These are phyloP conservation scores for Anhinga anhinga DNA, from an alignment of 2,113 vertebrate species.

Conservation along the genomic window DNA sequence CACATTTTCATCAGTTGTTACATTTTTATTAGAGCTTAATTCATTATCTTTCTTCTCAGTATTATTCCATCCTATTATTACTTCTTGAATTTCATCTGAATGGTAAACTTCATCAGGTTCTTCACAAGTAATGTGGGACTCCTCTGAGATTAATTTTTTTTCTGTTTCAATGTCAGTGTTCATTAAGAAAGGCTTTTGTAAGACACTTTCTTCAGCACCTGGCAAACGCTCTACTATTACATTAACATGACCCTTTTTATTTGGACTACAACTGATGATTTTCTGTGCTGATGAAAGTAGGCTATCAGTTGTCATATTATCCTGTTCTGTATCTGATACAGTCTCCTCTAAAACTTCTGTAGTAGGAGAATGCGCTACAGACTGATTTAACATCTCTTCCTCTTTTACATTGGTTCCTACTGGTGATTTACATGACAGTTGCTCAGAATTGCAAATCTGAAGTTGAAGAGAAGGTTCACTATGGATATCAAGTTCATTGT, in stretches of 20 bases:
- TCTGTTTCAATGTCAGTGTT: constrained; percentile 74
- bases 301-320: constrained; percentile 80
- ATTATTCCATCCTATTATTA: constrained; percentile 77
- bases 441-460: constrained; percentile 80
- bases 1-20: constrained; percentile 82
- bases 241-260: constrained; percentile 90
- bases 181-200: constrained; percentile 83
- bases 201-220: constrained; percentile 81
- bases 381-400: constrained; percentile 18
- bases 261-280: constrained; percentile 90
- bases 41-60: constrained; percentile 69
- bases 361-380: constrained; percentile 43
- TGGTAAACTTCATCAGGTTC: constrained; percentile 43
- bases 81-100: constrained; percentile 72
- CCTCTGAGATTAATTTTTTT: constrained; percentile 59
- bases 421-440: background rate
- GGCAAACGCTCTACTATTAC: constrained; percentile 98
- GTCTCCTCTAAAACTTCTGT: constrained; percentile 80
- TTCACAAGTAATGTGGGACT: constrained; percentile 48
- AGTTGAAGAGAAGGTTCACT: constrained; percentile 77
- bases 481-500: constrained; percentile 69
- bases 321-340: constrained; percentile 78
- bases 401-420: constrained; percentile 33
- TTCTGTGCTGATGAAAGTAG: constrained; percentile 95
- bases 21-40: constrained; percentile 41